Conservation (phyloP, 1,140 invertebrate species). For the Neodiprion pinetum region DNA sequence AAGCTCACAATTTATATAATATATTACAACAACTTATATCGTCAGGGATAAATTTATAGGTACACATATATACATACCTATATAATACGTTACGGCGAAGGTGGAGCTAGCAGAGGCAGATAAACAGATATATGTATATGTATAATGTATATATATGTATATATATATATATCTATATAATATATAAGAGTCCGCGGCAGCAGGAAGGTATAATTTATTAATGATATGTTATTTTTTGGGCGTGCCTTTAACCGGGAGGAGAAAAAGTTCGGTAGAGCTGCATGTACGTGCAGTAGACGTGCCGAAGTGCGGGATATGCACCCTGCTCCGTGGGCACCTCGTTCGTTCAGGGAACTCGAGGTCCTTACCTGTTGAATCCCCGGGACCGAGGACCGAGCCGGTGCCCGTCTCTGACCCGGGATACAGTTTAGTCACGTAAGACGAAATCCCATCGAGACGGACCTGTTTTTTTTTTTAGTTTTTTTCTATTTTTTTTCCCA, state of each 20-base stretch:
- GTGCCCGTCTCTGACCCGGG: neutral
- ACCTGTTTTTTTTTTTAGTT: neutral
- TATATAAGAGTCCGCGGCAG: too few relatives aligned
- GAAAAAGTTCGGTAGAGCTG: neutral
- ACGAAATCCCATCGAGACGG: neutral
- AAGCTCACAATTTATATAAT: too few relatives aligned
- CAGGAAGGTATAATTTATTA: slow-evolving; percentile 4
- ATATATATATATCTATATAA: too few relatives aligned
- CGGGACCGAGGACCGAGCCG: neutral
- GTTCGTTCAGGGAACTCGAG: neutral
- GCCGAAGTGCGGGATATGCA: neutral
- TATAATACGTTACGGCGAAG: too few relatives aligned
- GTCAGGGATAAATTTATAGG: too few relatives aligned
- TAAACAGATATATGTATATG: too few relatives aligned
- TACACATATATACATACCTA: too few relatives aligned
- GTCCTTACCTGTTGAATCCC: neutral
- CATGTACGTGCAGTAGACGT: too few relatives aligned
- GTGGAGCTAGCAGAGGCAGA: too few relatives aligned
- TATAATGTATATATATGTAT: too few relatives aligned
- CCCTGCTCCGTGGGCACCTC: neutral
- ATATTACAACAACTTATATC: too few relatives aligned
- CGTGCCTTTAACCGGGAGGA: neutral
- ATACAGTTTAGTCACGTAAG: slow-evolving; percentile 1
- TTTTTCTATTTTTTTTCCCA: neutral
- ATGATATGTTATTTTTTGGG: slow-evolving; percentile 7